A percentile compares a stretch with the other conserved stretches of the same genome.
Conservation (phyloP, 1,140 invertebrate species). For the Geopemphigus sp. region DNA sequence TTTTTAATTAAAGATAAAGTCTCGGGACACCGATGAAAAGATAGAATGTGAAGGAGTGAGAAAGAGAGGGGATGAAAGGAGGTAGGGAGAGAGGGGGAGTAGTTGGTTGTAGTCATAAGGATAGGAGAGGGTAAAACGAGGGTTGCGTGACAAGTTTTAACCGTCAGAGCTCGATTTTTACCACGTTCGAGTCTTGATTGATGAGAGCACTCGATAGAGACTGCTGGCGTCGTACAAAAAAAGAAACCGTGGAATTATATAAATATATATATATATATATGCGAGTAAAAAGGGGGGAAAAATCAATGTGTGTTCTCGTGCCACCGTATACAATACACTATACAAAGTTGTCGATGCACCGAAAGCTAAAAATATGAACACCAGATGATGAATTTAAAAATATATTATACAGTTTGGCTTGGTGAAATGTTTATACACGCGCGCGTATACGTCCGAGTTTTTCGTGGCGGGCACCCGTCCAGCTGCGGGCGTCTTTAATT, state of each 20-base stretch:
- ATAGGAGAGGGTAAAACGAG: not conserved
- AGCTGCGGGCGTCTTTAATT: not conserved
- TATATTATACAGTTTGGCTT: slow-evolving; percentile 8
- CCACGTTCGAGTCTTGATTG: slow-evolving; percentile 42
- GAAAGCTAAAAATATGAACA: slow-evolving; percentile 35
- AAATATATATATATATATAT: too few species aligned
- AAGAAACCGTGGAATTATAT: slow-evolving; percentile 17
- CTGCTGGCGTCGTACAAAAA: slow-evolving; percentile 25
- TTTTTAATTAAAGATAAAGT: slow-evolving; percentile 45
- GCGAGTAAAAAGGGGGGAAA: too few species aligned
- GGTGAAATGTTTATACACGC: not conserved
- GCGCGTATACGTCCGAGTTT: not conserved
- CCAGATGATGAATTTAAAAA: slow-evolving; percentile 37
- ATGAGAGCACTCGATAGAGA: slow-evolving; percentile 31
- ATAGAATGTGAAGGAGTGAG: not conserved
- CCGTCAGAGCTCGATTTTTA: slow-evolving; percentile 32
- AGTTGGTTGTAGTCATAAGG: not conserved
- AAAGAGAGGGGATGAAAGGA: not conserved
- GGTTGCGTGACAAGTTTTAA: slow-evolving; percentile 42
- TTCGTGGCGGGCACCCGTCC: slow-evolving; percentile 10
- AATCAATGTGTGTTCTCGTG: slow-evolving; percentile 6
- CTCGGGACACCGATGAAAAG: slow-evolving; percentile 3
- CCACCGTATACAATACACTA: not conserved
- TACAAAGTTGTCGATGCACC: not conserved
- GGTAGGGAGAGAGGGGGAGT: not conserved